Base-by-base conservation (phyloP, 2,113 vertebrate genomes). In the Hippocampus guttulatus region DNA sequence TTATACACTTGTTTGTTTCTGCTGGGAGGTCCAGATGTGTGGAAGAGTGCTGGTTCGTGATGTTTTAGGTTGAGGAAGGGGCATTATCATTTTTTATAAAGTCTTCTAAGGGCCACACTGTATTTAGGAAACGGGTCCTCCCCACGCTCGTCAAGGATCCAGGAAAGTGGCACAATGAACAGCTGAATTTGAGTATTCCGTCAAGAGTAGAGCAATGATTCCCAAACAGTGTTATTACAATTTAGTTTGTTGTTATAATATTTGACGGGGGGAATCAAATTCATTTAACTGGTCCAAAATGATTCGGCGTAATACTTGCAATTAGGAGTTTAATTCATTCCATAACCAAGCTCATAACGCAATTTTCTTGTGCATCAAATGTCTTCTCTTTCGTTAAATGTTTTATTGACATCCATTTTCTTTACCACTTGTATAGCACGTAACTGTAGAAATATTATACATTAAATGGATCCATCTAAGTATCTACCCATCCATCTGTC, bases 1-100 rank as follows among this genome's bases (percentile, higher is more conserved):
- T 70, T 71, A 40, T 55, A 5, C 8, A 23, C 9, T 49, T n/a
- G 57, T 60, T 57, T 79, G 18, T 75, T 69, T 63, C 12, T 52
- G 49, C 41, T 64, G 16, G 5, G 43, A 18, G 71, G 51, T 72
- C 49, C 70, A 69, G 65, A 67, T 71, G 73, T 65, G 54, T 55
- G 25, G 54, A 69, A 67, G 38, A 54, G 54, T 70, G 70, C 23
- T 15, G 25, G 70, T 69, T 49, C 70, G 51, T 5, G 41, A 40
- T 30, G 64, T 55, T 67, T 67, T 52, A 20, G 15, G 27, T 33
- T 16, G 16, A 33, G 7, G 23, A 15, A 58, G 27, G 27, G 7
- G 16, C 27, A 30, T 16, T 33, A 33, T 61, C 15, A 25, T 14
- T 58, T 58, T 27, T 27, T 25, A 6, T 58, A 16, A 58, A 58